Conservation (phyloP, 2,888 invertebrate species). For the Monoplex corrugatus region DNA sequence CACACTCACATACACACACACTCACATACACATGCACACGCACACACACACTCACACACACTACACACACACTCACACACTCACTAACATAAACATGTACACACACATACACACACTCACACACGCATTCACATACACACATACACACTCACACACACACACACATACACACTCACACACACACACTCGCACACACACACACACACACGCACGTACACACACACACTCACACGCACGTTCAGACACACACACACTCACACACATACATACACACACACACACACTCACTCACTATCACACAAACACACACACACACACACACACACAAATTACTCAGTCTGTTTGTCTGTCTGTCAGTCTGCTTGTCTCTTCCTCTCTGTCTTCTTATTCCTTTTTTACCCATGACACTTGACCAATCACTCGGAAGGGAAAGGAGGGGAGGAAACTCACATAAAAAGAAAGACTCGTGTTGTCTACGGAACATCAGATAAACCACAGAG, state of each 20-base stretch:
- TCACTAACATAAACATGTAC: neutral
- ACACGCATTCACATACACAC: neutral
- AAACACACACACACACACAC: neutral
- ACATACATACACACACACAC: neutral
- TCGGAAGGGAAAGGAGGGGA: no score
- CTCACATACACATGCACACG: neutral
- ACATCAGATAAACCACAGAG: no score
- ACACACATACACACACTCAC: no score
- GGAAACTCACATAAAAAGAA: no score
- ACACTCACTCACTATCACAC: neutral
- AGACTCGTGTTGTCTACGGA: no score
- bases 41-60: neutral
- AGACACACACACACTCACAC: neutral
- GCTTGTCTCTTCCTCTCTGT: neutral
- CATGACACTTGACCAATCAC: no score
- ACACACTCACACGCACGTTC: neutral
- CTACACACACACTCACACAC: no score
- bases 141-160: neutral
- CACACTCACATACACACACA: neutral
- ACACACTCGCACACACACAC: conserved; percentile 23
- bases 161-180: neutral
- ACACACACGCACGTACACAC: neutral
- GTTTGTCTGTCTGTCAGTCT: neutral
- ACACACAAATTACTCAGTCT: neutral
- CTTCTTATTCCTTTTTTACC: neutral